Evolutionary conservation across 2,888 invertebrate genomes (phyloP), one percentile per base, ranked within the genome.

Genomic region (Lasiommata megera): DNA sequence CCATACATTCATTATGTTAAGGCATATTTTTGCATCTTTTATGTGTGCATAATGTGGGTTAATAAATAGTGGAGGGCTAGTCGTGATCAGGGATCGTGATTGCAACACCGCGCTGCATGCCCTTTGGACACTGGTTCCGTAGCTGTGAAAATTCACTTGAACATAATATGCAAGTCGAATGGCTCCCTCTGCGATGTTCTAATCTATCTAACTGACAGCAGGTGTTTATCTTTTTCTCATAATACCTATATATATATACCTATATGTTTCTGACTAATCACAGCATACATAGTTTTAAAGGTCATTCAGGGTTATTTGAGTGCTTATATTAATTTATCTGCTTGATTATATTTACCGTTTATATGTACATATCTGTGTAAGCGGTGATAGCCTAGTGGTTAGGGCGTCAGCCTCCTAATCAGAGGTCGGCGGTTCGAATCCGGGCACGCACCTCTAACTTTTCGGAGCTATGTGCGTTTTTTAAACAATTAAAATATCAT

Each of bases 81-180:
- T 90, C 89, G 89, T 90, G 89, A 89, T 90, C 87, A 71, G 69
- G 84, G 82, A 83, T 90, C 89, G 89, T 89, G 89, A 90, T 89
- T 89, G 81, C 86, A 80, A 89, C 89, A 89, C 88, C 76, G 82
- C 76, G 75, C 84, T 87, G 88, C 84, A 84, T 88, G 88, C 84
- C 88, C 90, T 89, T 89, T 89, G 88, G 77, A 86, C 88, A 85
- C 75, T 82, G 83, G 88, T 85, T 82, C 80, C 77, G 82, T 77
- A 87, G 84, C 89, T 86, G 89, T 90, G 90, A 90, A 90, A 89
- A 89, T 89, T 88, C 87, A 89, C 84, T 86, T 80, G 82, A 84
- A 88, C 90, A 88, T 68, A n/a, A n/a, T n/a, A 67, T 90, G 89
- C 88, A 87, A 84, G 81, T 46, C 69, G 73, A 75, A 79, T 81